These are phyloP conservation scores for Mesembrinibis cayennensis DNA, from an alignment of 2,113 vertebrate genomes.

Conservation along the genomic window DNA sequence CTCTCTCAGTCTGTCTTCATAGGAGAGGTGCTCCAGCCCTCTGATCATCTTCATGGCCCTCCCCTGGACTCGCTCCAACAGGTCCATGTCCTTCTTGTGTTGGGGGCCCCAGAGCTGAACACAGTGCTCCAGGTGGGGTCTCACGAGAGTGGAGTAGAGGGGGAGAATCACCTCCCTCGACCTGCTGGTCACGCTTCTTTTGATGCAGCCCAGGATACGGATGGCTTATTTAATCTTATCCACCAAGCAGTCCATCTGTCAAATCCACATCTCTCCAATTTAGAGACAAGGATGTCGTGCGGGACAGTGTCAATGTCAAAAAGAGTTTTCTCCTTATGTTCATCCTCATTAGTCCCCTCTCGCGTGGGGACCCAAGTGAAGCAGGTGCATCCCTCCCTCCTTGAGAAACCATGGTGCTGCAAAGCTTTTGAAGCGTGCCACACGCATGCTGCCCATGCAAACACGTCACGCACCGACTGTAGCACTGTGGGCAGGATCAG, in stretches of 20 bases:
- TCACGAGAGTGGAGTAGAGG: background rate
- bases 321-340: background rate
- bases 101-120: background rate
- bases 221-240: background rate
- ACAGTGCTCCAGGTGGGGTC: background rate
- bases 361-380: rapidly evolving
- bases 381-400: background rate
- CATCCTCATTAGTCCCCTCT: background rate
- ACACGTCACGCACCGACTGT: rapidly evolving
- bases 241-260: background rate
- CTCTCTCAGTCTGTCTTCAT: too few relatives aligned
- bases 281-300: background rate
- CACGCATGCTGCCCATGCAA: rapidly evolving
- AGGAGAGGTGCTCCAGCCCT: too few relatives aligned
- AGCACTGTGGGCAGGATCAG: background rate
- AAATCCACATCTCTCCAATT: background rate
- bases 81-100: too few relatives aligned
- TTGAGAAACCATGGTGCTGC: background rate
- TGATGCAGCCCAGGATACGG: background rate
- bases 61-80: too few relatives aligned
- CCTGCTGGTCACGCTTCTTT: background rate
- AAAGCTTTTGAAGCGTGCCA: rapidly evolving
- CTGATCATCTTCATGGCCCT: too few relatives aligned
- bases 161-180: background rate
- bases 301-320: background rate